Conservation (phyloP, 2,888 invertebrate genomes). For the Pristionchus mayeri region DNA sequence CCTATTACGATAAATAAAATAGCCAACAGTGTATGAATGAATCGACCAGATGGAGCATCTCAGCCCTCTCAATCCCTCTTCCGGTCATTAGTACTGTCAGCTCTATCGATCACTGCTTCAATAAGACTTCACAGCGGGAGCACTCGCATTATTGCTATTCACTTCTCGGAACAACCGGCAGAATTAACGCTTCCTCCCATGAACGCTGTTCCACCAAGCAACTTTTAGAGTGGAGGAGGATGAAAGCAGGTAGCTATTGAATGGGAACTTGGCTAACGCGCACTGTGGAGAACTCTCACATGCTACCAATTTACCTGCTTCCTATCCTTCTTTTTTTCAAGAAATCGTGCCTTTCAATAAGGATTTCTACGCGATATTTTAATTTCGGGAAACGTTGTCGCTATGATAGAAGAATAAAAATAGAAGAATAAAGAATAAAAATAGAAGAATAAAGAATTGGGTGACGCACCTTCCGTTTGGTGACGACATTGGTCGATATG, state of each 20-base stretch:
- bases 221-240: neutral
- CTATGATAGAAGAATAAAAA: neutral
- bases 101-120: neutral
- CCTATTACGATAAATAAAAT: neutral
- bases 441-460: too few relatives aligned
- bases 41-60: neutral
- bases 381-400: too few relatives aligned
- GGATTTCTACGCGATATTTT: neutral
- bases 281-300: constrained; percentile 32
- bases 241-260: neutral
- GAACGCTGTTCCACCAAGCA: neutral
- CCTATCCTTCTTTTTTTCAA: neutral
- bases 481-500: constrained; percentile 64
- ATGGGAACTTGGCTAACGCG: constrained; percentile 23
- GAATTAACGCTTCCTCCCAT: neutral
- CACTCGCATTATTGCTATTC: neutral
- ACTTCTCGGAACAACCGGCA: neutral
- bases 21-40: neutral
- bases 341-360: neutral
- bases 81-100: constrained; percentile 6
- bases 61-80: neutral
- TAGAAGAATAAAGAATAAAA: neutral
- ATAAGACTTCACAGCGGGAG: constrained; percentile 16
- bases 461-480: constrained; percentile 63
- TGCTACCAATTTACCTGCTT: constrained; percentile 11